Evolutionary conservation across 2,113 vertebrate species (phyloP).

Genomic region (Hystrix brachyura): DNA sequence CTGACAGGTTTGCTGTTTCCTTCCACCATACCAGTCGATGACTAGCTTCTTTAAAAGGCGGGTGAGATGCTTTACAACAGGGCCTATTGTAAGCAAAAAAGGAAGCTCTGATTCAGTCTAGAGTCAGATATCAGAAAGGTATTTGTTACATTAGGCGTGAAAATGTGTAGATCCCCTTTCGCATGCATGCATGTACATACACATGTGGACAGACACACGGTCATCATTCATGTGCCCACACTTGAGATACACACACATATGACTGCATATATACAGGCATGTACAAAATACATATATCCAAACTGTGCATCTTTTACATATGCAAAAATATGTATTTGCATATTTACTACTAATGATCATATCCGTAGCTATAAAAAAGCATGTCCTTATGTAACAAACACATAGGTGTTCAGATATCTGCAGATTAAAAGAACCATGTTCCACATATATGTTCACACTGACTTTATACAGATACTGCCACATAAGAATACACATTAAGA

Average conservation of each 20-base stretch:
- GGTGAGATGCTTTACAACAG: not conserved
- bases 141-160: not conserved
- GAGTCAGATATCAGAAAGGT: not conserved
- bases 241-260: not conserved
- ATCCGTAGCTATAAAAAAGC: not conserved
- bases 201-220: not conserved
- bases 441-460: not conserved
- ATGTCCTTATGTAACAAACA: not conserved
- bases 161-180: not conserved
- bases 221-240: not conserved
- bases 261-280: not conserved
- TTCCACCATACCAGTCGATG: not conserved
- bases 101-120: not conserved
- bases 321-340: not conserved
- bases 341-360: not conserved
- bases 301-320: not conserved
- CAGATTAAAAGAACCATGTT: fast-evolving
- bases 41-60: not conserved
- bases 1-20: not conserved
- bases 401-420: not conserved
- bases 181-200: not conserved
- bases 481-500: not conserved
- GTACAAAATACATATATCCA: not conserved
- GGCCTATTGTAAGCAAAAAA: slow-evolving; percentile 24
- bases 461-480: not conserved